Percentiles rank a stretch among this genome's conserved stretches.
Evolutionary conservation across 2,888 invertebrate genomes (phyloP).

Genomic region (Orgyia antiqua): DNA sequence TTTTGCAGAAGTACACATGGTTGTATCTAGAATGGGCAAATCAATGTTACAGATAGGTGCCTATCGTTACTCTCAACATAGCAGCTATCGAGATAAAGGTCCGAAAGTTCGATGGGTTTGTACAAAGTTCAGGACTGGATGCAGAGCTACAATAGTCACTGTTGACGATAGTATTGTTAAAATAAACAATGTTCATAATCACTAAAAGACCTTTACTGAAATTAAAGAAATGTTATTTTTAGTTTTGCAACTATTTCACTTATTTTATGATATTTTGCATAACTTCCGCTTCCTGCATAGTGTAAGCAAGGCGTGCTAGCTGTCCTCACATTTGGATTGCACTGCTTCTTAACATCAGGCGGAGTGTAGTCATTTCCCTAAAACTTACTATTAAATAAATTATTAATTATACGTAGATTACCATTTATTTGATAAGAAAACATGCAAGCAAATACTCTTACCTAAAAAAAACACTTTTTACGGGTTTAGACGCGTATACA

Average conservation of each 20-base stretch:
- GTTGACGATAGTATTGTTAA: slow-evolving; percentile 33
- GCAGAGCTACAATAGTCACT: slow-evolving; percentile 40
- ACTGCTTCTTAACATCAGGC: too few species aligned
- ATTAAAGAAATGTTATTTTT: neutral
- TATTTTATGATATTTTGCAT: neutral
- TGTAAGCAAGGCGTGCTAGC: too few species aligned
- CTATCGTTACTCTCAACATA: slow-evolving; percentile 22
- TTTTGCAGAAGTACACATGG: slow-evolving; percentile 2
- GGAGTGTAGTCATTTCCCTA: too few species aligned
- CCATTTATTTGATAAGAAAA: too few species aligned
- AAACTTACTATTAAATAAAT: neutral
- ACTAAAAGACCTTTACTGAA: neutral
- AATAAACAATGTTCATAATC: slow-evolving; percentile 13
- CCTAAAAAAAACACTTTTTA: too few species aligned
- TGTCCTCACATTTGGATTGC: too few species aligned
- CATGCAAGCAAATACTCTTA: too few species aligned
- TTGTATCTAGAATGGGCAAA: slow-evolving; percentile 23
- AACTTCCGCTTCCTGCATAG: too few species aligned
- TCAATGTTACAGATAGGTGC: slow-evolving; percentile 23
- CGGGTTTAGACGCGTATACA: too few species aligned
- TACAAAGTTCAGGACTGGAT: slow-evolving; percentile 27
- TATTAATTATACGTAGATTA: too few species aligned
- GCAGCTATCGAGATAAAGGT: slow-evolving; percentile 23
- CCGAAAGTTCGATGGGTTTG: slow-evolving; percentile 38
- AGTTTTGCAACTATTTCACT: neutral